Evolutionary conservation across 2,113 vertebrate genomes (phyloP).

Genomic region (Oceanodroma tethys): DNA sequence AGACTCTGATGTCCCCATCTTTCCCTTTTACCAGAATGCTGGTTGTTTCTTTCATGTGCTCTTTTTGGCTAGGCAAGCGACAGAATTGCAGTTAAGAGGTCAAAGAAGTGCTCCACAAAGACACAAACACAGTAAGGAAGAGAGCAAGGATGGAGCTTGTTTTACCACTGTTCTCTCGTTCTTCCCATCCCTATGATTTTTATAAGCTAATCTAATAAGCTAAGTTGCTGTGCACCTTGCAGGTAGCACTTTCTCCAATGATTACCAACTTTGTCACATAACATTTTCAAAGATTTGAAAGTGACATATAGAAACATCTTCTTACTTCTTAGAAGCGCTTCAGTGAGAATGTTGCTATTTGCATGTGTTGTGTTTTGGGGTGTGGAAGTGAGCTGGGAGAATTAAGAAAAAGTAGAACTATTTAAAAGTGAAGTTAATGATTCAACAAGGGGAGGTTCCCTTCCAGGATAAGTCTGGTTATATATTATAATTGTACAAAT

Average conservation of each 20-base stretch:
- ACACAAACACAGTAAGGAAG: not conserved
- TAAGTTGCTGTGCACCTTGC: not conserved
- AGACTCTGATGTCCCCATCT: not conserved
- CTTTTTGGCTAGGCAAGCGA: not conserved
- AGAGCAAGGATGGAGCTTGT: not conserved
- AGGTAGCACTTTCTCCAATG: not conserved
- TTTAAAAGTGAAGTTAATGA: constrained; percentile 10
- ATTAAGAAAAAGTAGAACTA: not conserved
- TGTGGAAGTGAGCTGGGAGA: not conserved
- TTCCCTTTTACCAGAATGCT: not conserved
- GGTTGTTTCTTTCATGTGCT: not conserved
- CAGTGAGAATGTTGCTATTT: not conserved
- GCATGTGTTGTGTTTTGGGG: not conserved
- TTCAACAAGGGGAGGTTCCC: not conserved
- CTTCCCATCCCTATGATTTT: not conserved
- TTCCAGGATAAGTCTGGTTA: not conserved
- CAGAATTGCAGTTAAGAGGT: not conserved
- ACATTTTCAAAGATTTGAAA: not conserved
- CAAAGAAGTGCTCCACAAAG: not conserved
- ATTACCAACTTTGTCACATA: not conserved
- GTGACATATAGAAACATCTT: not conserved
- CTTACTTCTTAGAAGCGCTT: not conserved
- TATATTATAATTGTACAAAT: not conserved
- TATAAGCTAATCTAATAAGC: not conserved
- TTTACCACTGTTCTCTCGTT: not conserved